phyloP scores from a whole-genome alignment of 2,797 vertebrate genomes.

The Parambassis ranga region DNA sequence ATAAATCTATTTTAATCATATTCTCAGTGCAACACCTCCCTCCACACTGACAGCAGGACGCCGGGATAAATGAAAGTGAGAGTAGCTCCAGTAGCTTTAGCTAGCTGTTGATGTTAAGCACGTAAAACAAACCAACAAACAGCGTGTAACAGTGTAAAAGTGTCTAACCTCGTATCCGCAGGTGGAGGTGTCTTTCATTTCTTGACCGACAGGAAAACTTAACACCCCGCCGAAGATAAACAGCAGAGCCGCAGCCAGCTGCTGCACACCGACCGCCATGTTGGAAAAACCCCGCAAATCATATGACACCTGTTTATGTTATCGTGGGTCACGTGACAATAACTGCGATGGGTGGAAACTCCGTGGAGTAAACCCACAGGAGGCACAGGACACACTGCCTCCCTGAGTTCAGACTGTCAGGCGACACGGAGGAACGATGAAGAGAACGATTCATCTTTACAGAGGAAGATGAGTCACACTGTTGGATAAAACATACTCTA shows the following conservation, averaged over 20 bases:
- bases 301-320: constrained; percentile 58
- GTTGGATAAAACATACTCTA: background rate
- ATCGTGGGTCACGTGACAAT: constrained; percentile 16
- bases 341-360: background rate
- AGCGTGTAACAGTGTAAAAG: fast-evolving
- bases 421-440: background rate
- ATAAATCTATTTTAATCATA: too few relatives aligned
- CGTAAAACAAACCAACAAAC: fast-evolving
- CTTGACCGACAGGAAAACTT: constrained; percentile 49
- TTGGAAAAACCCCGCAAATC: constrained; percentile 27
- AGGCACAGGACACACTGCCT: too few relatives aligned
- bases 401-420: constrained; percentile 22
- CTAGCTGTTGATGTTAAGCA: fast-evolving
- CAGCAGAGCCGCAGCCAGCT: background rate
- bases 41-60: background rate
- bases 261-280: constrained; percentile 32
- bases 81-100: background rate
- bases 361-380: fast-evolving
- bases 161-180: constrained; percentile 71
- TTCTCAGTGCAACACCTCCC: background rate
- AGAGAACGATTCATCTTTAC: too few relatives aligned
- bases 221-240: background rate
- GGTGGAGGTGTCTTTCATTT: fast-evolving
- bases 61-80: constrained; percentile 13
- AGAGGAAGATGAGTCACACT: background rate